Evolutionary conservation across 1,140 invertebrate species (phyloP).

Genomic region (Lasioglossum albipes): DNA sequence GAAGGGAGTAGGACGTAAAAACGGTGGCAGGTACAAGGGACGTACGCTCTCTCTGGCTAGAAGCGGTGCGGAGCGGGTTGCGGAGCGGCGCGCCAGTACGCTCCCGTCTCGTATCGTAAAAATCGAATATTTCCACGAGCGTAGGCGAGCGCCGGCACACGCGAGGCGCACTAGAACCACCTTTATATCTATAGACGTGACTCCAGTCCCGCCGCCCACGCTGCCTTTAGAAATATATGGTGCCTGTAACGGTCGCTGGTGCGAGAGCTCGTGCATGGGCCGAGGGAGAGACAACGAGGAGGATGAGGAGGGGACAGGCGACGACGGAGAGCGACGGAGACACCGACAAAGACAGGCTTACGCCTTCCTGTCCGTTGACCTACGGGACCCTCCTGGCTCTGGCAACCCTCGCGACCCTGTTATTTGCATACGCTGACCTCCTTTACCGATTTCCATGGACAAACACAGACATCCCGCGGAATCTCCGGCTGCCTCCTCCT

Average conservation of each 20-base stretch:
- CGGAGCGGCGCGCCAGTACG: conserved; percentile 23
- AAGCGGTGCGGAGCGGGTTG: not conserved
- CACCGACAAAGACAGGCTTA: conserved; percentile 15
- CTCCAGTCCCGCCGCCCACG: conserved; percentile 60
- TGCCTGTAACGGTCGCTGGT: conserved; percentile 70
- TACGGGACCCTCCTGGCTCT: conserved; percentile 67
- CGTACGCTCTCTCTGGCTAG: conserved; percentile 24
- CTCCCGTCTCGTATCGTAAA: conserved; percentile 73
- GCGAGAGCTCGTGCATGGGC: conserved; percentile 59
- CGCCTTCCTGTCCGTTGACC: conserved; percentile 70
- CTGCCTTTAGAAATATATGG: conserved; percentile 73
- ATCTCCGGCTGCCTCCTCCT: conserved; percentile 33
- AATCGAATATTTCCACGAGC: conserved; percentile 75
- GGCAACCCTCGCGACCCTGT: conserved; percentile 67
- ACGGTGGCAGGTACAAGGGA: conserved; percentile 47
- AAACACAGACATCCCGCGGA: conserved; percentile 68
- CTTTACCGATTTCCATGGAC: conserved; percentile 71
- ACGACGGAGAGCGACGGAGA: not conserved
- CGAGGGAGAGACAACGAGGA: conserved; percentile 52
- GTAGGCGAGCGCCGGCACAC: conserved; percentile 62
- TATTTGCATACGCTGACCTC: conserved; percentile 76
- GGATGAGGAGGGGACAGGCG: not conserved
- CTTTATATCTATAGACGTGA: conserved; percentile 74
- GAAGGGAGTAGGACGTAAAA: conserved; percentile 42
- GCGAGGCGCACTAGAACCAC: conserved; percentile 58